These are phyloP conservation scores for Lysandra coridon DNA, from an alignment of 2,888 invertebrate genomes.

Conservation along the genomic window DNA sequence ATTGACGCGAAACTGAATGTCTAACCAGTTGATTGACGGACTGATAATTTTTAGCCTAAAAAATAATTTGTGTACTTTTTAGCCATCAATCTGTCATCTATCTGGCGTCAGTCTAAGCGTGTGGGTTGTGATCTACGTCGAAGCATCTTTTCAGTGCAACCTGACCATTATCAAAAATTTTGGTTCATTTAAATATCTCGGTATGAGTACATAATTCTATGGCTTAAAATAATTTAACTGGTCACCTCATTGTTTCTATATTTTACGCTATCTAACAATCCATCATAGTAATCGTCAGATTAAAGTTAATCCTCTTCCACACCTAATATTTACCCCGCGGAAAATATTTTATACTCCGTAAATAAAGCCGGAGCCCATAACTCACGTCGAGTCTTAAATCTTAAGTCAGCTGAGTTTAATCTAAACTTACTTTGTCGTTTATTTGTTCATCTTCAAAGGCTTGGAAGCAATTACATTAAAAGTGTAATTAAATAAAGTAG, in stretches of 20 bases:
- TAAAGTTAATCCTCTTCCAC: slow-evolving; percentile 2
- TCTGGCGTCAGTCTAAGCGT: too few relatives aligned
- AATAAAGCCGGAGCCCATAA: slow-evolving; percentile 15
- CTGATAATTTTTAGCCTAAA: too few relatives aligned
- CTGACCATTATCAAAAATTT: not conserved
- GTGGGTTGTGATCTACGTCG: too few relatives aligned
- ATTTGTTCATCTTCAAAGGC: slow-evolving; percentile 14
- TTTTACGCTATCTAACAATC: not conserved
- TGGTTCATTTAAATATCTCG: not conserved
- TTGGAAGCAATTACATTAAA: slow-evolving; percentile 5
- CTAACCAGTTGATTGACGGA: too few relatives aligned
- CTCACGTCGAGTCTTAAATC: slow-evolving; percentile 22
- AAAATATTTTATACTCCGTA: slow-evolving; percentile 16
- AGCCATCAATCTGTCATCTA: too few relatives aligned
- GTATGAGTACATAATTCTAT: not conserved
- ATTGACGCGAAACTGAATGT: too few relatives aligned
- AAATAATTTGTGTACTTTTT: too few relatives aligned
- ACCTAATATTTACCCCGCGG: slow-evolving; percentile 1
- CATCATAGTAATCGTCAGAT: not conserved
- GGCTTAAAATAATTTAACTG: not conserved
- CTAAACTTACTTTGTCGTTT: slow-evolving; percentile 22
- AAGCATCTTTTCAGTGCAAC: too few relatives aligned
- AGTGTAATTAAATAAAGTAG: slow-evolving; percentile 4
- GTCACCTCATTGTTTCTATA: not conserved
- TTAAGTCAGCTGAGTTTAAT: slow-evolving; percentile 17